Conservation (phyloP, 2,888 invertebrate species). For the Aporophyla nigra region DNA sequence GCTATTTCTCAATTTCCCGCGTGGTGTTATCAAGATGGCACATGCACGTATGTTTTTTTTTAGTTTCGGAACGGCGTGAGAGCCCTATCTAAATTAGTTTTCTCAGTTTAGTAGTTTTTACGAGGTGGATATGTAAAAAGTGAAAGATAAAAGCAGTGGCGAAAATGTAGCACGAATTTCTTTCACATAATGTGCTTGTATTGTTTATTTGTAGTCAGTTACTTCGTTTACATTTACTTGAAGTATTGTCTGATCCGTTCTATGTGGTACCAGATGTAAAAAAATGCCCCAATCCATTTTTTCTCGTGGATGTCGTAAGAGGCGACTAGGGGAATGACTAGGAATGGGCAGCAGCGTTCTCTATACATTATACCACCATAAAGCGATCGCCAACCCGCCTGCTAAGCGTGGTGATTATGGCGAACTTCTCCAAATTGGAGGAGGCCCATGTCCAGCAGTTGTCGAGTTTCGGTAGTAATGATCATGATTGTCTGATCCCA, state of each 20-base stretch:
- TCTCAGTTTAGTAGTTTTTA: slow-evolving; percentile 29
- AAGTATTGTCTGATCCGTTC: neutral
- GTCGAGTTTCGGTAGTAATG: too few relatives aligned
- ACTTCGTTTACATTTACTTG: neutral
- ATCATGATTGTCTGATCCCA: too few relatives aligned
- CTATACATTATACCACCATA: too few relatives aligned
- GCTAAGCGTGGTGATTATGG: too few relatives aligned
- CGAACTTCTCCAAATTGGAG: too few relatives aligned
- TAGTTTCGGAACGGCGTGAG: slow-evolving; percentile 16
- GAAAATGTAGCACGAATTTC: neutral
- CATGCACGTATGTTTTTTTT: slow-evolving; percentile 31
- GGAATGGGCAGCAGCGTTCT: too few relatives aligned
- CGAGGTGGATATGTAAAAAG: slow-evolving; percentile 18
- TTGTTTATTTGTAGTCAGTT: neutral
- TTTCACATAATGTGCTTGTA: neutral
- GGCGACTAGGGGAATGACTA: too few relatives aligned
- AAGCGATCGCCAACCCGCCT: too few relatives aligned
- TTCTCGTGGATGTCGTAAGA: too few relatives aligned
- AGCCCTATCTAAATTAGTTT: slow-evolving; percentile 62
- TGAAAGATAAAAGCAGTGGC: slow-evolving; percentile 21
- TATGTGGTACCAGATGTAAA: too few relatives aligned
- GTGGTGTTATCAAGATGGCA: slow-evolving; percentile 50
- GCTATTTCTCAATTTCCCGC: slow-evolving; percentile 57
- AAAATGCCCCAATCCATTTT: too few relatives aligned
- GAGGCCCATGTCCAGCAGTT: too few relatives aligned